These are phyloP conservation scores for Eulemur albifrons DNA, from an alignment of 2,797 vertebrate species.

Conservation along the genomic window DNA sequence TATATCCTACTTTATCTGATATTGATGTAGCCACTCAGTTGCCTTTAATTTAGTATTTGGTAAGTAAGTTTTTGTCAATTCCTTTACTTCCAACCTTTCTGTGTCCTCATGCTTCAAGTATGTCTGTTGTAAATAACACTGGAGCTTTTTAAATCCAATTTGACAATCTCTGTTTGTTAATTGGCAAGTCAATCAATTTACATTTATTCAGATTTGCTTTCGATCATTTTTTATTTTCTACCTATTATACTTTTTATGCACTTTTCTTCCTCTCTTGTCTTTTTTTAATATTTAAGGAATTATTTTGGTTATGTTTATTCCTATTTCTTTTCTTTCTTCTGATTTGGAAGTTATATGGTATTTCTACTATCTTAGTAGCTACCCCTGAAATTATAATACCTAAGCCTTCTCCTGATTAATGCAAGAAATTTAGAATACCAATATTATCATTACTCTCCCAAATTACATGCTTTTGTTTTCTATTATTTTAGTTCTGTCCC, in stretches of 20 bases:
- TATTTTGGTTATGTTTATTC: not conserved
- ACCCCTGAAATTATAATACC: not conserved
- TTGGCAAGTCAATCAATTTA: not conserved
- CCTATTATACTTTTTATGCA: not conserved
- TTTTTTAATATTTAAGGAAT: not conserved
- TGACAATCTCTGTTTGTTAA: not conserved
- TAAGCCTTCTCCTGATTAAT: not conserved
- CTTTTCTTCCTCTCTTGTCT: not conserved
- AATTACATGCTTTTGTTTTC: not conserved
- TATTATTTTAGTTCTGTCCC: not conserved
- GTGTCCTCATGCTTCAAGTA: not conserved
- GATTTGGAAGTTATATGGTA: not conserved
- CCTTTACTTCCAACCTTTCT: not conserved
- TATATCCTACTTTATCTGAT: not conserved
- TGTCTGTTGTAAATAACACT: not conserved
- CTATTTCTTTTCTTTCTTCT: not conserved
- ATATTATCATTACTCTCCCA: not conserved
- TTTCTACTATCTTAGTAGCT: not conserved
- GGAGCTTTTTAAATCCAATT: not conserved
- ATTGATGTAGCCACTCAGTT: too few species aligned
- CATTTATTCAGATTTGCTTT: not conserved
- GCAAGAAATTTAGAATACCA: not conserved
- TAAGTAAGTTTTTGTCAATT: not conserved
- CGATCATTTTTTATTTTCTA: not conserved
- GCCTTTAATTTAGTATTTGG: not conserved